Percentiles rank a stretch among this genome's conserved stretches.
Evolutionary conservation across 2,797 vertebrate species (phyloP).

Genomic region (Rhincodon typus): DNA sequence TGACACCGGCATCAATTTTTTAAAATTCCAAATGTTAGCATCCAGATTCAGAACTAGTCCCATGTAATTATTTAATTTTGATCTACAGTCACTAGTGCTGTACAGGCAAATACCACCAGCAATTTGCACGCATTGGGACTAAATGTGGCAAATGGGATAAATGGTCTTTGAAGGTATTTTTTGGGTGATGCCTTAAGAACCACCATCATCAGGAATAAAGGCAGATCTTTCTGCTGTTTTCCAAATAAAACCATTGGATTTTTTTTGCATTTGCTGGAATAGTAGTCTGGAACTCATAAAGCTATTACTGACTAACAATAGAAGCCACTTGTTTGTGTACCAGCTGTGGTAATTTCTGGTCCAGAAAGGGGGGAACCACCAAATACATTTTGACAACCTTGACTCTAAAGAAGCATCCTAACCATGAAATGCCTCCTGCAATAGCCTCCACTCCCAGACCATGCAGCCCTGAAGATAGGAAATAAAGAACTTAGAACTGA

Average conservation of each 20-base stretch:
- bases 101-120: not conserved
- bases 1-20: no score
- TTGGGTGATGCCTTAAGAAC: not conserved
- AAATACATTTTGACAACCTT: no score
- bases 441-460: no score
- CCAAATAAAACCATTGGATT: not conserved
- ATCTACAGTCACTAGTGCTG: not conserved
- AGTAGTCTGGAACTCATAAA: no score
- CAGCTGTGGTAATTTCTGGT: no score
- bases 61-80: not conserved
- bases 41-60: not conserved
- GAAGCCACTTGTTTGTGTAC: no score
- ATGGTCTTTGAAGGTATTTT: not conserved
- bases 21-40: not conserved
- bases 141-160: not conserved
- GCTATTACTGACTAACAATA: no score
- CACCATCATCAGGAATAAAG: not conserved
- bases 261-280: not conserved
- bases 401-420: no score
- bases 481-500: no score
- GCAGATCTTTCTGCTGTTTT: not conserved
- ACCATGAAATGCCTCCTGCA: no score
- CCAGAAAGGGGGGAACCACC: no score
- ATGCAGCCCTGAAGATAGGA: no score
- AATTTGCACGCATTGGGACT: not conserved